These are phyloP conservation scores for Crotophaga sulcirostris DNA, from an alignment of 2,113 vertebrate species.

Conservation along the genomic window DNA sequence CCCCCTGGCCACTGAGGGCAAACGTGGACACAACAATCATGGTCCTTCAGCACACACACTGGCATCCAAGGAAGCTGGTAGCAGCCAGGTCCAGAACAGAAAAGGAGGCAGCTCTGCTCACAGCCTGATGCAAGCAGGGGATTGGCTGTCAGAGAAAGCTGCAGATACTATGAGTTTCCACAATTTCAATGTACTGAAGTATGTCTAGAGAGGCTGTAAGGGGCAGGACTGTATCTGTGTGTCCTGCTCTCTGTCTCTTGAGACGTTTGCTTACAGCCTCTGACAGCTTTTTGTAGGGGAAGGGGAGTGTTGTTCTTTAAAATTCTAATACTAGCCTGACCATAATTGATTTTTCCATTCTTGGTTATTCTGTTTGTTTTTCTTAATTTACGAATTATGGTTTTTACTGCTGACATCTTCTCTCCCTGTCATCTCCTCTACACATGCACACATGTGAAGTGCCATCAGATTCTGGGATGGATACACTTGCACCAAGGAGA, in stretches of 20 bases:
- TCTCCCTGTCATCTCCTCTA: not conserved
- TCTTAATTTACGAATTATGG: not conserved
- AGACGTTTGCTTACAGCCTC: not conserved
- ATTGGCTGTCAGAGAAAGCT: not conserved
- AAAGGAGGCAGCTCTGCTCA: not conserved
- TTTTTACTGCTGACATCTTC: not conserved
- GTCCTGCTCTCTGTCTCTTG: not conserved
- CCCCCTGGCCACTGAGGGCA: accelerated
- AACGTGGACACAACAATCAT: accelerated
- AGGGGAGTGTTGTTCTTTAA: not conserved
- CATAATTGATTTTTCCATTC: not conserved
- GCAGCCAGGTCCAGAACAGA: not conserved
- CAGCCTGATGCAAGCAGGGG: not conserved
- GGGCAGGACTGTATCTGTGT: not conserved
- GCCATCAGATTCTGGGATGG: not conserved
- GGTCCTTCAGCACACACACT: not conserved
- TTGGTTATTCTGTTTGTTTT: not conserved
- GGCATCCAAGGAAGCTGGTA: not conserved
- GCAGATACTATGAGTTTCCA: not conserved
- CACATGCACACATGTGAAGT: not conserved
- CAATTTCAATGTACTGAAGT: not conserved
- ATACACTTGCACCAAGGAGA: not conserved
- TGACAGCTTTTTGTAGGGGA: not conserved
- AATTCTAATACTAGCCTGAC: not conserved
- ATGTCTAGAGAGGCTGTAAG: not conserved